These are phyloP conservation scores for Allolobophora icterica DNA, from an alignment of 2,888 invertebrate genomes.

Conservation along the genomic window DNA sequence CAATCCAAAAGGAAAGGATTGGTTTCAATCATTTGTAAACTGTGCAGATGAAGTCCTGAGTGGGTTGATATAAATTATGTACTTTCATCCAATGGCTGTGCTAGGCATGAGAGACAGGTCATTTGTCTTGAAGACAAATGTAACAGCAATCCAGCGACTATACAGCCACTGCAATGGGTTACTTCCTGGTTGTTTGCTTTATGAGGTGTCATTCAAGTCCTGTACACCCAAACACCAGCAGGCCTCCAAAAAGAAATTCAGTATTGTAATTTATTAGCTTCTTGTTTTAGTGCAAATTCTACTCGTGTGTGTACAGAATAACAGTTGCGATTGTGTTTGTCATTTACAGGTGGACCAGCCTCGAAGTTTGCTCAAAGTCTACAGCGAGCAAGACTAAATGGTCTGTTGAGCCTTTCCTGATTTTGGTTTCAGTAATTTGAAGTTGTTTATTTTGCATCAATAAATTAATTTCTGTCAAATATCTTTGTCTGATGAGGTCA, in stretches of 20 bases:
- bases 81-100: too few relatives aligned
- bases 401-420: not conserved
- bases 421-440: conserved; percentile 10
- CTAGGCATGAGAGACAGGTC: too few relatives aligned
- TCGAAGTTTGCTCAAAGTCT: conserved; percentile 39
- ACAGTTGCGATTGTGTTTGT: conserved; percentile 13
- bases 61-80: too few relatives aligned
- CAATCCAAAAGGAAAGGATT: too few relatives aligned
- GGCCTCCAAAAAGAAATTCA: not conserved
- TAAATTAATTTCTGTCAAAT: not conserved
- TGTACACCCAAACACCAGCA: not conserved
- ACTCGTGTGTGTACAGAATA: not conserved
- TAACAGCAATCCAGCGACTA: too few relatives aligned
- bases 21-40: too few relatives aligned
- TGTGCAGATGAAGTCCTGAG: too few relatives aligned
- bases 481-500: not conserved
- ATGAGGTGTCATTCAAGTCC: too few relatives aligned
- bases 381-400: conserved; percentile 41
- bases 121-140: too few relatives aligned
- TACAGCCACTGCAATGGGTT: too few relatives aligned
- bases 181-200: too few relatives aligned
- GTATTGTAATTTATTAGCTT: not conserved
- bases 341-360: conserved; percentile 44
- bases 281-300: not conserved
- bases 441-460: not conserved